A percentile compares a stretch with the other conserved stretches of the same genome.
phyloP scores from a whole-genome alignment of 2,113 vertebrate species.

The Atrichornis clamosus region DNA sequence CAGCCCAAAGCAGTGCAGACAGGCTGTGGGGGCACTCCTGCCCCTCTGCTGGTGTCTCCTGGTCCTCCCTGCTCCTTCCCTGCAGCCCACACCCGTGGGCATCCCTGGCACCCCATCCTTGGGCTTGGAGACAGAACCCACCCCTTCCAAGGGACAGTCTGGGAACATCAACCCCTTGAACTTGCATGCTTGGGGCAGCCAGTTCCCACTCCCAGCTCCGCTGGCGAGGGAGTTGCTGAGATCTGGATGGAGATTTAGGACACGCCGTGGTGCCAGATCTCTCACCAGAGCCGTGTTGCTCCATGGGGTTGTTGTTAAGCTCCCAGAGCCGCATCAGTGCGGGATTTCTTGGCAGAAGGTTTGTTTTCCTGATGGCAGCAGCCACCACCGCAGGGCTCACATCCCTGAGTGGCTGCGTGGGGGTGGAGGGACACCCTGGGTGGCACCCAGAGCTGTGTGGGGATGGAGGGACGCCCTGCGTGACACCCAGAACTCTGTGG shows the following conservation, averaged over 20 bases:
- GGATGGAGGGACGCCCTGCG: accelerated
- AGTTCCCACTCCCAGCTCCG: accelerated
- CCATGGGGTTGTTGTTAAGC: not conserved
- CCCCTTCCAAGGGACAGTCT: not conserved
- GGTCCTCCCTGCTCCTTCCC: not conserved
- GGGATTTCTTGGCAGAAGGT: not conserved
- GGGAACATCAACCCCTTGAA: not conserved
- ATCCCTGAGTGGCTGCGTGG: not conserved
- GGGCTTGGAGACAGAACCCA: not conserved
- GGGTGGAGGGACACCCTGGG: not conserved
- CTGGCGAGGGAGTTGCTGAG: not conserved
- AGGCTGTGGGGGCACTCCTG: not conserved
- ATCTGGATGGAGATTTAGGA: not conserved
- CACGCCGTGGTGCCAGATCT: accelerated
- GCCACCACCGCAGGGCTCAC: not conserved
- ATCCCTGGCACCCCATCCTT: not conserved
- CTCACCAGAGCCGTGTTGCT: not conserved
- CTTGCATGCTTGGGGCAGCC: accelerated
- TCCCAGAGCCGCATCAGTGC: not conserved
- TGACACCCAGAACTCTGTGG: too few relatives aligned
- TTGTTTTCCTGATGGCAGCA: not conserved
- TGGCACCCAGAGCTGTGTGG: not conserved
- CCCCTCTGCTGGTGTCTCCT: not conserved
- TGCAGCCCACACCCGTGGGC: not conserved
- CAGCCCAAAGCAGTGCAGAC: not conserved